A percentile compares a stretch with the other conserved stretches of the same genome.
Conservation (phyloP, 64 coral and sea anemone species). For the Actinia equina region DNA sequence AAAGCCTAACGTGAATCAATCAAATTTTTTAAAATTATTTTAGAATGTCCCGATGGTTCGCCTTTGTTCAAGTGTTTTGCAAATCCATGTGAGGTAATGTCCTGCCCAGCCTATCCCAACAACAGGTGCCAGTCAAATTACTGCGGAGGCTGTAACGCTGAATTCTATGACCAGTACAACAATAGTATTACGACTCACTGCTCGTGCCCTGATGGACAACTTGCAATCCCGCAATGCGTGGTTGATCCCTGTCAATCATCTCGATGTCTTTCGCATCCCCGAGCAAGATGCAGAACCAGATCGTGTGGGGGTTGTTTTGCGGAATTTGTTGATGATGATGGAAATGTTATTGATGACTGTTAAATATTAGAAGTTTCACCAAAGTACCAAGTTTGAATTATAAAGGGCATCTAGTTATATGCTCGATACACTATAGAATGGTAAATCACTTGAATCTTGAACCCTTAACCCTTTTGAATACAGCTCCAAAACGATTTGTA, state of each 20-base stretch:
- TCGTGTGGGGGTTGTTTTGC: neutral
- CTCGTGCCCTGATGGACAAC: neutral
- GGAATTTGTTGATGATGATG: neutral
- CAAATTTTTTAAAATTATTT: no score
- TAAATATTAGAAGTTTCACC: neutral
- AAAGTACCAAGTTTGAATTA: neutral
- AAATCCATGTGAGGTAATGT: neutral
- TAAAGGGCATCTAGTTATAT: no score
- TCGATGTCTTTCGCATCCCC: neutral
- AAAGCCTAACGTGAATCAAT: no score
- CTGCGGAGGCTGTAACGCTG: conserved; percentile 4
- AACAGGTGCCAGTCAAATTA: neutral
- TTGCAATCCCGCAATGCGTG: neutral
- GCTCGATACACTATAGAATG: neutral
- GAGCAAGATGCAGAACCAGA: neutral
- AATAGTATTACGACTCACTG: neutral
- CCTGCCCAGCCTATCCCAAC: neutral
- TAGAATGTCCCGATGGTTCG: neutral
- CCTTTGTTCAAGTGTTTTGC: neutral
- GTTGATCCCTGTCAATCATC: neutral
- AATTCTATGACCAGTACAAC: neutral
- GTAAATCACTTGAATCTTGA: neutral
- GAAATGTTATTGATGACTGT: neutral
- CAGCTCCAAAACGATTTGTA: neutral
- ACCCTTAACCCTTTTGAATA: neutral